These are phyloP conservation scores for Grantiella picta DNA, from an alignment of 2,113 vertebrate genomes.

Conservation along the genomic window DNA sequence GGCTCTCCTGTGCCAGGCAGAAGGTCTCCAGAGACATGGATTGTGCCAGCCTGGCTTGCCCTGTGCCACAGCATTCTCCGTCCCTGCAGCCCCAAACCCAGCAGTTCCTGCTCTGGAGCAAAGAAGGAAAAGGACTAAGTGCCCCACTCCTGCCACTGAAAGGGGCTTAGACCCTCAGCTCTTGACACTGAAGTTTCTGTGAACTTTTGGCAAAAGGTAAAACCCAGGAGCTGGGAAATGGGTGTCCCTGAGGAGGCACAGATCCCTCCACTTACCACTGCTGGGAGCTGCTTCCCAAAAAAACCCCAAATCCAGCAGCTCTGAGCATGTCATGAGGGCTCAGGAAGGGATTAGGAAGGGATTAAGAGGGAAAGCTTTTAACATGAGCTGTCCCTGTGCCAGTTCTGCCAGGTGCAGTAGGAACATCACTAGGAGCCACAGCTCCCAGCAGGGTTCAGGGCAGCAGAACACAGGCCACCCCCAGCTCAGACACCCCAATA, in stretches of 20 bases:
- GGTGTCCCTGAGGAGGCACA: not conserved
- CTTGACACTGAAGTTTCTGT: not conserved
- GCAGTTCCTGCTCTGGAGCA: not conserved
- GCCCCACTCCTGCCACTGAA: not conserved
- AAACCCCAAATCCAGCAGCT: not conserved
- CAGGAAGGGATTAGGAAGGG: not conserved
- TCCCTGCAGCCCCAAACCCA: not conserved
- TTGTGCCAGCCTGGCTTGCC: not conserved
- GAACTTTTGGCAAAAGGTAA: not conserved
- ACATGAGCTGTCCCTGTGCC: not conserved
- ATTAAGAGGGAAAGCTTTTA: not conserved
- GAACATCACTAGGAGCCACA: not conserved
- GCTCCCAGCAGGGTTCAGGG: not conserved
- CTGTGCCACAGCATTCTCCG: not conserved
- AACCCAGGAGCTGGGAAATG: not conserved
- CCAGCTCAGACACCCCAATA: not conserved
- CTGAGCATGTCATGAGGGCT: not conserved
- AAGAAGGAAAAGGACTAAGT: not conserved
- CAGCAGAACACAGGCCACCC: not conserved
- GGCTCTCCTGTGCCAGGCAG: not conserved
- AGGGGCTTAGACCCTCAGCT: not conserved
- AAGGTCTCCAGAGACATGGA: not conserved
- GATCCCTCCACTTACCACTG: rapidly evolving
- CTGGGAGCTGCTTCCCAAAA: not conserved
- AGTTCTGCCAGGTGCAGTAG: not conserved